Base-by-base conservation (phyloP, 2,113 vertebrate genomes). In the Sinosuthora webbiana region DNA sequence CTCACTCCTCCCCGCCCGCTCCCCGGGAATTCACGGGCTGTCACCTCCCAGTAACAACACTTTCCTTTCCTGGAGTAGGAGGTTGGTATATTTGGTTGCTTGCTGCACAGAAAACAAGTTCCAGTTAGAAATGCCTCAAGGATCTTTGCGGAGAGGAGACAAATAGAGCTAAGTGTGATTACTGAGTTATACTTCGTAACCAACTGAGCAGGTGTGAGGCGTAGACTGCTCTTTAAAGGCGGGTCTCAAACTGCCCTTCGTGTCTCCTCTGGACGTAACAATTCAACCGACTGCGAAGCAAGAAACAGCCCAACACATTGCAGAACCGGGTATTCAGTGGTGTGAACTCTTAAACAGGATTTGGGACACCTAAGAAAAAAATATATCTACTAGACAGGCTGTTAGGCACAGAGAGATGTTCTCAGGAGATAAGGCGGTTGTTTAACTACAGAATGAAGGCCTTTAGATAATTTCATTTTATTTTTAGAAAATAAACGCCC, bases 371-470 rank as follows among this genome's bases (percentile, higher is more conserved):
- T 59, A 30, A 55, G 77, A 94, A 73, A n/a, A 87, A 81, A 83
- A 44, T 30, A 27, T n/a, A 41, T 35, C 37, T 57, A 24, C 56
- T 81, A 88, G 71, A 37, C 39, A 68, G 30, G 59, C 83, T 80
- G 28, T 82, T 82, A 63, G 50, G 59, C 81, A 69, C 75, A 89
- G 64, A 60, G 59, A 89, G 81, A 83, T 95, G 50, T 96, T 97
- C 93, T 64, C 67, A 90, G 33, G 67, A 95, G 90, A 97, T 86
- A 92, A 88, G 87, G 49, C 82, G 95, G 75, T 91, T 94, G 82
- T 94, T 95, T 91, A 91, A 92, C 71, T 75, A 41, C 63, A 57
- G 63, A 75, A 71, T 69, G 69, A 95, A 87, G 28, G 67, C 39
- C 45, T 52, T 79, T 53, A 56, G 89, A 83, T 76, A n/a, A 93